Base-by-base conservation (phyloP, 2,888 invertebrate species). In the Caenorhabditis panamensis region DNA sequence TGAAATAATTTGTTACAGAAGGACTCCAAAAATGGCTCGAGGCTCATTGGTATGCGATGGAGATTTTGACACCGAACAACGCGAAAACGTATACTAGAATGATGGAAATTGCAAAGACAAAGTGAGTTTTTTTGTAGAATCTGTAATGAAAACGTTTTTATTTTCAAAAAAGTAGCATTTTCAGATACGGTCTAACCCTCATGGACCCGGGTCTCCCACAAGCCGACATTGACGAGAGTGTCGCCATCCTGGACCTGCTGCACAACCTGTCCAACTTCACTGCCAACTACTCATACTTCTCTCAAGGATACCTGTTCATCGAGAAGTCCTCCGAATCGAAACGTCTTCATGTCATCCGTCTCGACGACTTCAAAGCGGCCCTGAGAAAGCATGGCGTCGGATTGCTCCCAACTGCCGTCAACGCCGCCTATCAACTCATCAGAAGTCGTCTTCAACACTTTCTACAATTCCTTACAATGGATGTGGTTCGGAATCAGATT, bases 81-180 rank as follows among this genome's bases (percentile, higher is more conserved):
- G 98, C 97, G 96, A 95, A 95, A 91, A 96, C 96, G 0, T 99
- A 99, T 91, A 95, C 96, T 20, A 96, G 96, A 92, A 99, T 99
- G 98, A 94, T 96, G 79, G 95, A 95, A 91, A 93, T 98, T 91
- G 98, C 97, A 0, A 93, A 80, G 44, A 66, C 76, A n/a, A 84
- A 89, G 79, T 89, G 78, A 59, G 69, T 67, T 88, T 37, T 84
- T 11, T 28, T 69, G n/a, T 96, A 78, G 95, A 95, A 91, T 93
- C 98, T 91, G 98, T 97, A 0, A 93, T 79, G 44, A 66, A 73
- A n/a, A 84, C 88, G 79, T 89, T 75, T 56, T 67, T 88, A 31
- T 84, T 11, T 28, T 69, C 31, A 31, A 31, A 31, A 31, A 31
- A 31, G 31, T 31, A 31, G 9, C 31, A 13, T 41, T 59, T 62